Base-by-base conservation (phyloP, 1,140 invertebrate species). In the Drusus annulatus region DNA sequence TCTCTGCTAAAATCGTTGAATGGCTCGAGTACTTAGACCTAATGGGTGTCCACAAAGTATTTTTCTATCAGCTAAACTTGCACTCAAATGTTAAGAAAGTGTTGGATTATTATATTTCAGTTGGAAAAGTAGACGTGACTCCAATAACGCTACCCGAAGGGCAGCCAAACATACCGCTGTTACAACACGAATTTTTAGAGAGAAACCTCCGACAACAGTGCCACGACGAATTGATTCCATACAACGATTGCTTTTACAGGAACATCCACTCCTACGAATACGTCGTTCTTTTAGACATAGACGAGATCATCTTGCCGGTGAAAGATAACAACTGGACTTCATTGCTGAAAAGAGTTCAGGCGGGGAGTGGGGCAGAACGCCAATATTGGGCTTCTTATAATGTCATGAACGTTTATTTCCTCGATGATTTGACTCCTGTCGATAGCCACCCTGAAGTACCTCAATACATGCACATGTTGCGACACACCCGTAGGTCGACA, bases 171-270 rank as follows among this genome's bases (percentile, higher is more conserved):
- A 91, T 96, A 7, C 96, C 95, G 0, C 93, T 94, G 0, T 94
- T 98, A 71, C 94, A 97, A 85, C 96, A 98, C 87, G 91, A 96
- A 87, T 98, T 97, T 84, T 90, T 98, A 3, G 95, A 95, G 56
- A 96, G 96, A 86, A 96, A 96, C 86, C 94, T 95, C 2, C 97
- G 95, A 85, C 94, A 97, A 87, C 98, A 98, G 86, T 89, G 97
- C 10, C 96, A 98, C 85, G 97, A 98, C 87, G 97, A 99, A 87
- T 90, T 99, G 54, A 97, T 99, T 84, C 97, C 97, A 0, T 98
- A 98, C 90, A 99, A 99, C 87, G 98, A 99, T 86, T 99, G 98
- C 85, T 91, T 99, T 3, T 98, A 99, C 89, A 95, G 97, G 84
- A 96, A 98, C 86, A 92, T 98, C 88, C 97, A 98, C 86, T 91